Evolutionary conservation across 2,888 invertebrate genomes (phyloP), one percentile per base, ranked within the genome.

Genomic region (Cetonia aurata): DNA sequence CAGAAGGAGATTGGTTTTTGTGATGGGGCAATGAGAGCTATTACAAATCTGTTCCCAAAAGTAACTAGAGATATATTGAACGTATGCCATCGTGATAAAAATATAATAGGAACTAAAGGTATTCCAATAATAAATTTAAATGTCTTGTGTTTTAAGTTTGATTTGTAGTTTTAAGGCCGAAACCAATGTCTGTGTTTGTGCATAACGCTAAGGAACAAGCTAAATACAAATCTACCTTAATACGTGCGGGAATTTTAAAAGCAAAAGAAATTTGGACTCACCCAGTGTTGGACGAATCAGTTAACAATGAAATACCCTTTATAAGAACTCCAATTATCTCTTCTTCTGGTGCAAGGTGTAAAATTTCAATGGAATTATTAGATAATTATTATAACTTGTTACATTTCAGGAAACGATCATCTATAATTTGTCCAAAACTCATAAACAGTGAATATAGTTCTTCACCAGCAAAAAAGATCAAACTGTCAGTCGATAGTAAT

Each of bases 141-240:
- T 17, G 6, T 25, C 42, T 42, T 42, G 57, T 25, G 13, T 48
- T 25, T 25, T 25, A 25, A 25, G 25, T 25, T 25, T 25, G 25
- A 4, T 55, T 57, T 60, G 71, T 83, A 89, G 89, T 87, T 41
- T 55, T 82, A 0, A 85, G 84, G 42, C 87, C 89, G 0, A 87
- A 87, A 69, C 90, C 90, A 0, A 85, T 90, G 85, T 89, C 90
- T 0, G 88, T 90, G 10, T 88, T 83, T 72, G 86, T 89, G 0
- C 87, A 88, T 66, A 79, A 81, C 69, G 70, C 77, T 13, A 74
- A 79, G 12, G 79, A 84, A 79, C 75, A 82, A 80, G 75, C 80
- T 1, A 77, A 79, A 56, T 87, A 87, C 60, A 85, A 86, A 75
- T 86, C 88, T 0, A 81, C 83, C 42, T 77, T 87, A 52, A 83